A percentile compares a stretch with the other conserved stretches of the same genome.
phyloP scores from a whole-genome alignment of 1,140 invertebrate genomes.

The Macrocentrus cingulum region DNA sequence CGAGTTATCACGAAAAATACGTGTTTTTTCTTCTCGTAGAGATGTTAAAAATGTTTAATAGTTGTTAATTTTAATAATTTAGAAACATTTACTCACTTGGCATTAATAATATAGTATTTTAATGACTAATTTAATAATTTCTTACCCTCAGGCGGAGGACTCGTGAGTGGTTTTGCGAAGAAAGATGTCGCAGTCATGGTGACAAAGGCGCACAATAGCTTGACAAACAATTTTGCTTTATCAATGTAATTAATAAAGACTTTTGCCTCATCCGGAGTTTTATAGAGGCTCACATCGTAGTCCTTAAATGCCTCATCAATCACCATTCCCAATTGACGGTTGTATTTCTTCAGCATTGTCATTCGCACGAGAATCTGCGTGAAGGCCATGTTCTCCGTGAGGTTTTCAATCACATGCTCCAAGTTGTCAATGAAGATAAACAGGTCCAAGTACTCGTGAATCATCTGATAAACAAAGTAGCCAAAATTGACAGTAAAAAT shows the following conservation, averaged over 20 bases:
- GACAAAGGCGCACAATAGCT: constrained; percentile 38
- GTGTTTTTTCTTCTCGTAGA: too few relatives aligned
- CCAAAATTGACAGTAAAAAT: constrained; percentile 37
- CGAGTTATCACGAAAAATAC: too few relatives aligned
- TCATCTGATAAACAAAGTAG: constrained; percentile 41
- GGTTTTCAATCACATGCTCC: constrained; percentile 46
- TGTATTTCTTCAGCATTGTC: constrained; percentile 36
- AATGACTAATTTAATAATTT: background rate
- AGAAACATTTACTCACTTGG: too few relatives aligned
- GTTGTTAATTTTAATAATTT: too few relatives aligned
- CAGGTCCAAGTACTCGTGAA: constrained; percentile 43
- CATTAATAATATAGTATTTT: too few relatives aligned
- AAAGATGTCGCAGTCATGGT: constrained; percentile 41
- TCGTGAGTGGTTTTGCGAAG: constrained; percentile 42
- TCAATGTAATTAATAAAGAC: constrained; percentile 37
- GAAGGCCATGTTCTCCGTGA: constrained; percentile 49
- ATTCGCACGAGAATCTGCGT: constrained; percentile 42
- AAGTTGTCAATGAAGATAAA: constrained; percentile 39
- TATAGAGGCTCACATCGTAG: constrained; percentile 36
- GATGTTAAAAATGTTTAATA: too few relatives aligned
- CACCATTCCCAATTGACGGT: constrained; percentile 35
- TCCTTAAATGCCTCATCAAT: constrained; percentile 38
- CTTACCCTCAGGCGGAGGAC: constrained; percentile 9
- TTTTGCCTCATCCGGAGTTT: constrained; percentile 33
- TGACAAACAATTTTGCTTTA: constrained; percentile 40